These are phyloP conservation scores for Cheilosia pagana DNA, from an alignment of 2,888 invertebrate species.

Conservation along the genomic window DNA sequence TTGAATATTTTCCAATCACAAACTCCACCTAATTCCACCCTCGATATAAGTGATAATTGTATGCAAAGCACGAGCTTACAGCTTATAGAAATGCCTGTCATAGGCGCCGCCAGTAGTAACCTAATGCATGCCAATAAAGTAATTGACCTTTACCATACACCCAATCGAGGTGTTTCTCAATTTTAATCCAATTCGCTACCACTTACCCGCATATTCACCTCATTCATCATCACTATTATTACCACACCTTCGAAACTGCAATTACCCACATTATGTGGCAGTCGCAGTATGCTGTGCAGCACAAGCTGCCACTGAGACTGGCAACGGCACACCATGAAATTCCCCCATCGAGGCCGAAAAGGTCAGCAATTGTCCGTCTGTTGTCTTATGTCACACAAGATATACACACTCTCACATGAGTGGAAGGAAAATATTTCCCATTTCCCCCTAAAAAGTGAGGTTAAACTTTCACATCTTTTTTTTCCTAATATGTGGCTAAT, in stretches of 20 bases:
- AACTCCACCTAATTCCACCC: too few relatives aligned
- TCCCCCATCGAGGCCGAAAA: conserved; percentile 54
- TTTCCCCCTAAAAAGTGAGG: background rate
- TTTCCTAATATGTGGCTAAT: conserved; percentile 12
- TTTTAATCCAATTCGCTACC: conserved; percentile 69
- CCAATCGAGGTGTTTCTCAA: conserved; percentile 52
- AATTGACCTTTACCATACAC: conserved; percentile 65
- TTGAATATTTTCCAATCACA: background rate
- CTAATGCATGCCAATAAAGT: conserved; percentile 38
- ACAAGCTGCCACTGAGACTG: background rate
- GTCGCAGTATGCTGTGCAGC: conserved; percentile 14
- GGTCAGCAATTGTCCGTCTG: conserved; percentile 55
- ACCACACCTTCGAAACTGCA: conserved; percentile 59
- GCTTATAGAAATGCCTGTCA: background rate
- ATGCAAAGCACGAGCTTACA: background rate
- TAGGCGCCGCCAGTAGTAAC: conserved; percentile 1
- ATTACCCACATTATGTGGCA: conserved; percentile 25
- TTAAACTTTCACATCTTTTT: conserved; percentile 20
- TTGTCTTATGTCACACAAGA: conserved; percentile 52
- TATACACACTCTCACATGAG: background rate
- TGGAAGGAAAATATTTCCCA: conserved; percentile 24
- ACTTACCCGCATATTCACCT: conserved; percentile 41
- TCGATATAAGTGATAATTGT: background rate
- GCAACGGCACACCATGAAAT: conserved; percentile 58
- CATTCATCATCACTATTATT: conserved; percentile 63